A percentile compares a stretch with the other conserved stretches of the same genome.
These are phyloP conservation scores for Volucella bombylans DNA, from an alignment of 2,888 invertebrate species.

Conservation along the genomic window DNA sequence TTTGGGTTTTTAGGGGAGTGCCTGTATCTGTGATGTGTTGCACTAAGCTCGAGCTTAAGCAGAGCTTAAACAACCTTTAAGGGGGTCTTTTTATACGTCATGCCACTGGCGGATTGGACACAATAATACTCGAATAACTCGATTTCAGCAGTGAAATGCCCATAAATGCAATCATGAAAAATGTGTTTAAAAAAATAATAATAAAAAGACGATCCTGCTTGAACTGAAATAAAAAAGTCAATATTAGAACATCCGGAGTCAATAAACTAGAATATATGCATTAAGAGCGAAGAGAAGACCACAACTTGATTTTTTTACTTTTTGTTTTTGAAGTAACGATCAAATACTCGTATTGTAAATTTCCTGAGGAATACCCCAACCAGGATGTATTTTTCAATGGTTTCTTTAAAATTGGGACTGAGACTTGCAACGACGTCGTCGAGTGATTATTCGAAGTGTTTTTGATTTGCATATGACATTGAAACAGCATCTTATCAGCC, in stretches of 20 bases:
- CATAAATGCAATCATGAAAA: not conserved
- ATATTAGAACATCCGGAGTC: not conserved
- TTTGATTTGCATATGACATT: no score
- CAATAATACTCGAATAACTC: constrained; percentile 2
- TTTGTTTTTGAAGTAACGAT: no score
- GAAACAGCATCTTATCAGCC: no score
- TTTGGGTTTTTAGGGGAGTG: constrained; percentile 4
- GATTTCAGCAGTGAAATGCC: constrained; percentile 6
- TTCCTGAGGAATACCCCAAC: no score
- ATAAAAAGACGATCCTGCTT: not conserved
- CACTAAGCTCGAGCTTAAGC: constrained; percentile 14
- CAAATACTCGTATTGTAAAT: no score
- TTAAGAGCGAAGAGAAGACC: no score
- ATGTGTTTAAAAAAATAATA: not conserved
- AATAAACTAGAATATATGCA: not conserved
- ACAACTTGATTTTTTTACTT: no score
- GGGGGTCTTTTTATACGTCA: not conserved
- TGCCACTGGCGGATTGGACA: not conserved
- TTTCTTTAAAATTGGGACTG: no score
- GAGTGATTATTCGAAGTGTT: no score
- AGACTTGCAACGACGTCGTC: no score
- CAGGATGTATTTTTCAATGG: no score
- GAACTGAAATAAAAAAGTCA: not conserved
- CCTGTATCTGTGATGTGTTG: constrained; percentile 3
- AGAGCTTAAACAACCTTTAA: constrained; percentile 37